Percentiles rank a stretch among this genome's conserved stretches.
These are phyloP conservation scores for Drosophila triauraria DNA, from an alignment of 1,140 invertebrate genomes.

Conservation along the genomic window DNA sequence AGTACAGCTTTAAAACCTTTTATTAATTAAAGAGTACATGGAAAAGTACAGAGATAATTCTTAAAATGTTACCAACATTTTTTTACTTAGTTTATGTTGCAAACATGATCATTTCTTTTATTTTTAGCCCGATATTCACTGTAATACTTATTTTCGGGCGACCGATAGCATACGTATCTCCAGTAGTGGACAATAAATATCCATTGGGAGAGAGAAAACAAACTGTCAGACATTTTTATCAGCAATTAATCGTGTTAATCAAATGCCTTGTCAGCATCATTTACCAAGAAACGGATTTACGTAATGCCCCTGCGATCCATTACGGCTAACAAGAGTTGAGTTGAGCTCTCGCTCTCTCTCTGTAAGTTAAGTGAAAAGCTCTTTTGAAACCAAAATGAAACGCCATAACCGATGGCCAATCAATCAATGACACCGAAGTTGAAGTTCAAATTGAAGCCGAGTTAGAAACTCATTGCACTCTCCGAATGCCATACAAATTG, in stretches of 20 bases:
- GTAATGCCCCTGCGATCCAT: conserved; percentile 51
- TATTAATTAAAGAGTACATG: neutral
- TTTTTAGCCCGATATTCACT: neutral
- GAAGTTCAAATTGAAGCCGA: conserved; percentile 22
- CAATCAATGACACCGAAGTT: conserved; percentile 75
- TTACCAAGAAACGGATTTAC: conserved; percentile 74
- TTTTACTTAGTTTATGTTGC: no score
- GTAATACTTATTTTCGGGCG: neutral
- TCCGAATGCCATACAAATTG: conserved; percentile 63
- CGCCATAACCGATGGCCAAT: conserved; percentile 58
- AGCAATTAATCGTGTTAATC: conserved; percentile 83
- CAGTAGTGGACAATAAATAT: conserved; percentile 57
- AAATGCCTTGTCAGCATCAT: conserved; percentile 83
- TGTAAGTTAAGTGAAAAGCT: conserved; percentile 61
- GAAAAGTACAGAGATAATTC: neutral
- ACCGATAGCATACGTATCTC: conserved; percentile 39
- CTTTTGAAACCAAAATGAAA: conserved; percentile 39
- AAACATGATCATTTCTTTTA: neutral
- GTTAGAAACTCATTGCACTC: conserved; percentile 76
- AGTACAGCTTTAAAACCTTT: neutral
- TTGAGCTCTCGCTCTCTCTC: conserved; percentile 1
- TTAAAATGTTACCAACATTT: neutral
- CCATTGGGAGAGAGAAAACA: conserved; percentile 44
- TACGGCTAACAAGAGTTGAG: conserved; percentile 53
- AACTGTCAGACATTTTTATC: conserved; percentile 82